Evolutionary conservation across 1,140 invertebrate genomes (phyloP).

Genomic region (Anastrepha ludens): DNA sequence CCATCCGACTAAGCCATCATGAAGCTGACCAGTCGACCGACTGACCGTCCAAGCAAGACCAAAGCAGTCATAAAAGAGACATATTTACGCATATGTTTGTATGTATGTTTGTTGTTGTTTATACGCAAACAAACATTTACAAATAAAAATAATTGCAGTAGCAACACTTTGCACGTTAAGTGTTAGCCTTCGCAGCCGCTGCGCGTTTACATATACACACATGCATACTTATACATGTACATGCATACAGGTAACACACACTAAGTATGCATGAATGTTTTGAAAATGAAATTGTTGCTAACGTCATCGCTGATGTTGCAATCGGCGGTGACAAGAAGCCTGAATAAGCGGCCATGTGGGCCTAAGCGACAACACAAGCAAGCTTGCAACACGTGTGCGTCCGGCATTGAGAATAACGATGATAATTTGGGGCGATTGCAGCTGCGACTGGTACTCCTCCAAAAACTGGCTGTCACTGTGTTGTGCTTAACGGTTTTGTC

Average conservation of each 20-base stretch:
- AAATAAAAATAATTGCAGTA: constrained; percentile 21
- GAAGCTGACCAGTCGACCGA: background rate
- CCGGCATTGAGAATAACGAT: constrained; percentile 33
- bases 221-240: no score
- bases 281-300: background rate
- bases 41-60: background rate
- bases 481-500: background rate
- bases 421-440: constrained; percentile 5
- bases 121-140: background rate
- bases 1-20: constrained; percentile 3
- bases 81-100: background rate
- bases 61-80: background rate
- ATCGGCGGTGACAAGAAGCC: constrained; percentile 5
- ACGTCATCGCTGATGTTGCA: constrained; percentile 28
- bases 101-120: background rate
- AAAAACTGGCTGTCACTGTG: constrained; percentile 8
- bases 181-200: background rate
- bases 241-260: background rate
- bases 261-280: background rate
- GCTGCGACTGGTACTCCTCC: background rate
- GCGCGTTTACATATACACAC: no score
- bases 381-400: constrained; percentile 26
- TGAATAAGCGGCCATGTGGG: background rate
- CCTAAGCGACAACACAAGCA: background rate
- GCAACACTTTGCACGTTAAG: background rate